These are phyloP conservation scores for Mesitornis unicolor DNA, from an alignment of 2,113 vertebrate species.

Conservation along the genomic window DNA sequence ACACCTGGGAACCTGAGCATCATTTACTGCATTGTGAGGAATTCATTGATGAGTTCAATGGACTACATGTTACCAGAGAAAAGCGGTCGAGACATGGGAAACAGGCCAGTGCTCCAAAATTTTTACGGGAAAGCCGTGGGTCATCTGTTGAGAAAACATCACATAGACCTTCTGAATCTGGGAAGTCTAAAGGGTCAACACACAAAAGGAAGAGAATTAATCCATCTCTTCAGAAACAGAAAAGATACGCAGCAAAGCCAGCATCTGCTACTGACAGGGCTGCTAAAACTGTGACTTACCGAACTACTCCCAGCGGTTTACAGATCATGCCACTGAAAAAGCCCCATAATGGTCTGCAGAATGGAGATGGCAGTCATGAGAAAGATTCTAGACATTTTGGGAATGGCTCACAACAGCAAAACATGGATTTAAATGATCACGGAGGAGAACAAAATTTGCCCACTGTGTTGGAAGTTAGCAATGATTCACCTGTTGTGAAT, in stretches of 20 bases:
- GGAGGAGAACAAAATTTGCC: constrained; percentile 76
- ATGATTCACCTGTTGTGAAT: constrained; percentile 74
- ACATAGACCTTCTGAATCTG: constrained; percentile 73
- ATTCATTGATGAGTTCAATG: constrained; percentile 96
- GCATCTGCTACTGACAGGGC: constrained; percentile 78
- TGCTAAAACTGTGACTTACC: constrained; percentile 86
- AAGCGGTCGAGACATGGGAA: constrained; percentile 81
- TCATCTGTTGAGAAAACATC: constrained; percentile 70
- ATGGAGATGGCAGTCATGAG: constrained; percentile 79
- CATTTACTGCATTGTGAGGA: constrained; percentile 96
- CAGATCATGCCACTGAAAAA: constrained; percentile 86
- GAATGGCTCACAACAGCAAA: constrained; percentile 79
- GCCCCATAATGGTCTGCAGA: constrained; percentile 84
- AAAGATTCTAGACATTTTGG: constrained; percentile 82
- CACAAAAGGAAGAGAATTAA: constrained; percentile 86
- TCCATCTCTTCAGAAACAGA: constrained; percentile 80
- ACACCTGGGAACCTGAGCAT: constrained; percentile 96
- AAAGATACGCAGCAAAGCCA: constrained; percentile 76
- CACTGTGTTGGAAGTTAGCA: constrained; percentile 71
- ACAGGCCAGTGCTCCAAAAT: constrained; percentile 66
- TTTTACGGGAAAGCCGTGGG: constrained; percentile 70
- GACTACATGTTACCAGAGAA: constrained; percentile 81
- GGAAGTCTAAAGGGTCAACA: constrained; percentile 77
- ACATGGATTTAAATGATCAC: constrained; percentile 71
- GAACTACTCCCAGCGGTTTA: constrained; percentile 83